Evolutionary conservation across 2,797 vertebrate species (phyloP).

Genomic region (Coregonus ussuriensis): DNA sequence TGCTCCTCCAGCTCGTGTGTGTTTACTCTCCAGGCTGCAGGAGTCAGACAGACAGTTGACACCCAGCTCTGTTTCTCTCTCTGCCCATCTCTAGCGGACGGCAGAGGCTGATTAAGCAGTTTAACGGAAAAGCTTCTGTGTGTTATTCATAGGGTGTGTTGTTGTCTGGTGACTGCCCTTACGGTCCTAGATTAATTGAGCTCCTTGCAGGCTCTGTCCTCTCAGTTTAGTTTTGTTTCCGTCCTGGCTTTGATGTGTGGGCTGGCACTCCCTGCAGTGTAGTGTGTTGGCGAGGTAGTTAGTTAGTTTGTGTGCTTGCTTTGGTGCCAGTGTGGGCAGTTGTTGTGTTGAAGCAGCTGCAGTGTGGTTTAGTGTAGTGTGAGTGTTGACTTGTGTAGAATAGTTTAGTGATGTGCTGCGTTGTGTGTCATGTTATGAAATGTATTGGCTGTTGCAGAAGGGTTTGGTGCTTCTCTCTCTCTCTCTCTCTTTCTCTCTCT

Average conservation of each 20-base stretch:
- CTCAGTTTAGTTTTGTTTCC: background rate
- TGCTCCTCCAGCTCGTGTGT: background rate
- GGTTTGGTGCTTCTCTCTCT: conserved; percentile 5
- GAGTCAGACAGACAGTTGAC: conserved; percentile 13
- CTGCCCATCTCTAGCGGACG: background rate
- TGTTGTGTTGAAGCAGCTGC: conserved; percentile 15
- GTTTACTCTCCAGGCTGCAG: background rate
- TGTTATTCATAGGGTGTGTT: background rate
- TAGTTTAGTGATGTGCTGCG: background rate
- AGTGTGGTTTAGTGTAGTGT: background rate
- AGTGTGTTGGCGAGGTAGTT: background rate
- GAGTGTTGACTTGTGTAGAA: background rate
- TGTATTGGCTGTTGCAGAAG: background rate
- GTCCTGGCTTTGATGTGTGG: background rate
- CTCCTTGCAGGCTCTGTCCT: background rate
- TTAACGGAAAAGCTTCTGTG: background rate
- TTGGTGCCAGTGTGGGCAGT: background rate
- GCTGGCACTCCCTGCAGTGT: background rate
- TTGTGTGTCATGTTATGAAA: background rate
- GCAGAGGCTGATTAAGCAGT: background rate
- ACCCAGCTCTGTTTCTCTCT: background rate
- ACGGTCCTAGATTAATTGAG: background rate
- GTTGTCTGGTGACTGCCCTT: background rate
- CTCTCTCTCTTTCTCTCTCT: background rate
- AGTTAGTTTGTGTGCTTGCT: conserved; percentile 1